phyloP scores from a whole-genome alignment of 2,888 invertebrate genomes.

The Stenoptilia bipunctidactyla region DNA sequence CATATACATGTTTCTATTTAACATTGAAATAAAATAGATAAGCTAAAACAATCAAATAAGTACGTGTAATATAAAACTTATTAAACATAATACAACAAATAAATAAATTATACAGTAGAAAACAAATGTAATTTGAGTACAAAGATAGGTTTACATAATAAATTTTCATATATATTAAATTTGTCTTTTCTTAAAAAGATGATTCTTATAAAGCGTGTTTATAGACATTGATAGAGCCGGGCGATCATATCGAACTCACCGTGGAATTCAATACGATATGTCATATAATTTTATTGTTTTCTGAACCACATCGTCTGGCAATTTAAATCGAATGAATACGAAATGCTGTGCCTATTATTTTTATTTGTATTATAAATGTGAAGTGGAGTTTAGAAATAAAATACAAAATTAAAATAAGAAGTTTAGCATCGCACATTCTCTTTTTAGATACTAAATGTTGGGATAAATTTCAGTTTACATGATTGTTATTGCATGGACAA shows the following conservation, averaged over 20 bases:
- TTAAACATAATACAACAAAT: too few species aligned
- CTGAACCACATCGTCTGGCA: constrained; percentile 1
- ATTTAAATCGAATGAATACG: neutral
- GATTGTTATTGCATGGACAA: too few species aligned
- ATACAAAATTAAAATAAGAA: constrained; percentile 59
- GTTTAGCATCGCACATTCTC: constrained; percentile 70
- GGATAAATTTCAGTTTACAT: constrained; percentile 45
- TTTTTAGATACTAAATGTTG: constrained; percentile 58
- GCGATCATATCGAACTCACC: neutral
- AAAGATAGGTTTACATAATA: too few species aligned
- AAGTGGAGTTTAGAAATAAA: constrained; percentile 57
- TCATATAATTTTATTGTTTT: neutral
- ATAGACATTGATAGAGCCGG: neutral
- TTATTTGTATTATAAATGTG: constrained; percentile 43
- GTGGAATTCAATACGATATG: neutral
- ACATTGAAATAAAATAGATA: too few species aligned
- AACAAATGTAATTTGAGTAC: too few species aligned
- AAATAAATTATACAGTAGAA: too few species aligned
- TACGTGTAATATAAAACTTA: too few species aligned
- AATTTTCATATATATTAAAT: too few species aligned
- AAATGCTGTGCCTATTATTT: constrained; percentile 40
- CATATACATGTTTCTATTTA: too few species aligned
- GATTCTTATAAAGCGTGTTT: too few species aligned
- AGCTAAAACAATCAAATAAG: too few species aligned
- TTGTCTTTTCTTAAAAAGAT: too few species aligned